Evolutionary conservation across 2,888 invertebrate species (phyloP).

Genomic region (Drosophila prostipennis): DNA sequence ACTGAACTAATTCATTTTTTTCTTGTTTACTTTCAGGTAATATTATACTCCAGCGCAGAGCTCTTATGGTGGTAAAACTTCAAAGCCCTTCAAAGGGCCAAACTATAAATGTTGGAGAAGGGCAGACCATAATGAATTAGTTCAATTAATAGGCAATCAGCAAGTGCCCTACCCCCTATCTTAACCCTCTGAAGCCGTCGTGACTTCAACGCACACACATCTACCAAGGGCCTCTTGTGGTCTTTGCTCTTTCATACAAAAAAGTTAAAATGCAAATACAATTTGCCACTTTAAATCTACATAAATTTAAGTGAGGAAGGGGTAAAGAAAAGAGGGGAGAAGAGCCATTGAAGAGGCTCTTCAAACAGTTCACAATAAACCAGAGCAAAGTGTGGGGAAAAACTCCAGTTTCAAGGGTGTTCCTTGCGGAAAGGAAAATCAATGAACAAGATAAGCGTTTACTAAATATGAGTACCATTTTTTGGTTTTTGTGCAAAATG

Average conservation of each 20-base stretch:
- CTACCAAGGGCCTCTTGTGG: conserved; percentile 67
- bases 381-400: conserved; percentile 14
- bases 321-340: conserved; percentile 5
- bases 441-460: conserved; percentile 48
- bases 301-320: conserved; percentile 58
- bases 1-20: not conserved
- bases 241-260: conserved; percentile 49
- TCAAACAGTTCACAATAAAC: conserved; percentile 64
- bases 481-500: not conserved
- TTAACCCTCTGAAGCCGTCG: conserved; percentile 9
- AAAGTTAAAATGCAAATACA: conserved; percentile 74
- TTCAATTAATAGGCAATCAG: conserved; percentile 43
- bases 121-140: conserved; percentile 19
- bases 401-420: conserved; percentile 21
- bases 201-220: conserved; percentile 5
- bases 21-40: conserved; percentile 65
- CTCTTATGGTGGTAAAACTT: not conserved
- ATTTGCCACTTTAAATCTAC: conserved; percentile 78
- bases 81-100: conserved; percentile 2
- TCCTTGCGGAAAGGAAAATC: conserved; percentile 53
- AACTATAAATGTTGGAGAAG: conserved; percentile 5
- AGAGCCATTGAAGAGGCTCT: conserved; percentile 59
- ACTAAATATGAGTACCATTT: conserved; percentile 31
- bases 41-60: conserved; percentile 13
- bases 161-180: conserved; percentile 5